These are phyloP conservation scores for Caerostris darwini DNA, from an alignment of 1,140 invertebrate species.

Conservation along the genomic window DNA sequence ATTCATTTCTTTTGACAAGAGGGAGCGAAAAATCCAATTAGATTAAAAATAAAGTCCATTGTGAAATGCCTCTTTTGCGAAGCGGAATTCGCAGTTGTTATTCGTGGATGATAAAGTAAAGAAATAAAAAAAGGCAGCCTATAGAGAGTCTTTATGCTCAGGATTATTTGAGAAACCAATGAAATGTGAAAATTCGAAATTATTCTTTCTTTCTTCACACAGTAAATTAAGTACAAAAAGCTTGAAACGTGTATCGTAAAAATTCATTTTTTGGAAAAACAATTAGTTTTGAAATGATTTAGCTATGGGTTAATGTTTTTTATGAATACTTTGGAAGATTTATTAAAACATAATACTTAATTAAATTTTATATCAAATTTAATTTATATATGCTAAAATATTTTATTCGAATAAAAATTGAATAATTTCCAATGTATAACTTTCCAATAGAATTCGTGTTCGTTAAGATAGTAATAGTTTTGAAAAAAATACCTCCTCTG, in stretches of 20 bases:
- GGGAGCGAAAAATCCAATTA: conserved; percentile 7
- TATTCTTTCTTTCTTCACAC: not conserved
- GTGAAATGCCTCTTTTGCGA: not conserved
- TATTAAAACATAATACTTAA: no score
- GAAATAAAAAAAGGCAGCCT: not conserved
- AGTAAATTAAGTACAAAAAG: not conserved
- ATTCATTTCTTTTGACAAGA: conserved; percentile 7
- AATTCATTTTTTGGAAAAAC: not conserved
- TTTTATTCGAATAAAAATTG: no score
- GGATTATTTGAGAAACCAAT: not conserved
- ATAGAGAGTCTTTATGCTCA: not conserved
- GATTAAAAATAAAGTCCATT: conserved; percentile 47
- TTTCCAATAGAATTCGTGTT: no score
- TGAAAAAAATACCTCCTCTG: no score
- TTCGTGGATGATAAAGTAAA: not conserved
- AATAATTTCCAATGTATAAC: no score
- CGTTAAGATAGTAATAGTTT: no score
- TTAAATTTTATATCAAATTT: no score
- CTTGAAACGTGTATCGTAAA: not conserved
- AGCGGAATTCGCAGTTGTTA: not conserved
- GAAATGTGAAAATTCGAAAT: not conserved
- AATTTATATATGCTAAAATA: no score
- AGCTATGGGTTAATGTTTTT: no score
- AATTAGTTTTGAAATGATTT: not conserved
- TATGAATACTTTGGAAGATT: no score